Evolutionary conservation across 1,140 invertebrate species (phyloP).

Genomic region (Drosophila elegans): DNA sequence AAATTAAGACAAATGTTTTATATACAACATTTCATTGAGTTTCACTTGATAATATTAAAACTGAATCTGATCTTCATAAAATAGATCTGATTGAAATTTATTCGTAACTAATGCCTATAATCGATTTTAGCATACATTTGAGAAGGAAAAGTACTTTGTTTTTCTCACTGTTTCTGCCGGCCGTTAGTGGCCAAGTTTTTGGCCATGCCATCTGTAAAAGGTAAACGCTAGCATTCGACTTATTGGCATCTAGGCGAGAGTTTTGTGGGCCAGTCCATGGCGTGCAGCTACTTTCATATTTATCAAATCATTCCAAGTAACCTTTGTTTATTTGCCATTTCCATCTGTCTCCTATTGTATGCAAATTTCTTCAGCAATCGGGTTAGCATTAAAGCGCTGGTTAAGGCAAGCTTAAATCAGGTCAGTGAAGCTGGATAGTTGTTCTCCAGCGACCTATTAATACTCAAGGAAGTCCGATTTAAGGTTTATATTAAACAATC

Average conservation of each 20-base stretch:
- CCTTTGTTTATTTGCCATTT: constrained; percentile 23
- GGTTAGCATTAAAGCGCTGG: constrained; percentile 11
- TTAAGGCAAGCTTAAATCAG: neutral
- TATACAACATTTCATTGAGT: too few relatives aligned
- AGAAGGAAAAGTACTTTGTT: neutral
- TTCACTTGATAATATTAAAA: too few relatives aligned
- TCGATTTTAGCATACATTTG: neutral
- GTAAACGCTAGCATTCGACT: constrained; percentile 56
- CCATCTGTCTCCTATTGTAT: constrained; percentile 40
- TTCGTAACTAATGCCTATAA: neutral
- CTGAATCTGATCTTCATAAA: too few relatives aligned
- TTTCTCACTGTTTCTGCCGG: constrained; percentile 6
- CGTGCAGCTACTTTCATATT: constrained; percentile 61
- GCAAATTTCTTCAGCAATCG: constrained; percentile 26
- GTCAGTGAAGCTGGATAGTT: neutral
- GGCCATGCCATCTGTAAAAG: constrained; percentile 62
- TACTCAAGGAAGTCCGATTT: constrained; percentile 5
- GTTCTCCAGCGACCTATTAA: constrained; percentile 19
- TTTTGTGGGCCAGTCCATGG: constrained; percentile 22
- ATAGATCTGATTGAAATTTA: neutral
- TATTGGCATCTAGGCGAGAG: constrained; percentile 62
- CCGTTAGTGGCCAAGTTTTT: constrained; percentile 60
- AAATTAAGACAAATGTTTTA: too few relatives aligned
- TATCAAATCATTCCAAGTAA: constrained; percentile 46
- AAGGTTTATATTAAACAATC: constrained; percentile 25